Conservation (phyloP, 2,113 vertebrate genomes). For the Scatophagus argus region DNA sequence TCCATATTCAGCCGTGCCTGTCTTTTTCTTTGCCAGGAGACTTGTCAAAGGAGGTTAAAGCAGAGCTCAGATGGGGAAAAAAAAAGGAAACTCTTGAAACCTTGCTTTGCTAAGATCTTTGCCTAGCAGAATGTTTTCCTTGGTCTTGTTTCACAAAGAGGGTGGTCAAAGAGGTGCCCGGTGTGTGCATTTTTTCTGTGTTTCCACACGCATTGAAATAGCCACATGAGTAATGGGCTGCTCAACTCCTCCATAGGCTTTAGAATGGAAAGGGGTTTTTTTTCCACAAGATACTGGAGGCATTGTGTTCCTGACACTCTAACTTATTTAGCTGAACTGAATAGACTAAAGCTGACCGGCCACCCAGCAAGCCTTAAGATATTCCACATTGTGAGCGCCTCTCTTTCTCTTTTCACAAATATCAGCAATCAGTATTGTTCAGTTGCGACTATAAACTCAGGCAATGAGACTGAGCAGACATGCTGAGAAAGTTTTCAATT, state of each 20-base stretch:
- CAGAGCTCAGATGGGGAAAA: conserved; percentile 29
- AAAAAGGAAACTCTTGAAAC: conserved; percentile 30
- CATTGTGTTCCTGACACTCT: conserved; percentile 73
- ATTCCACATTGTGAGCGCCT: conserved; percentile 45
- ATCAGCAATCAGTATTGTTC: conserved; percentile 56
- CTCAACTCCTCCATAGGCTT: conserved; percentile 72
- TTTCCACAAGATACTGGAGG: conserved; percentile 57
- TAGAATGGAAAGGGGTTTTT: conserved; percentile 51
- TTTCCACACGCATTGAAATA: conserved; percentile 58
- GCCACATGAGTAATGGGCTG: conserved; percentile 70
- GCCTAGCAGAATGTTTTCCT: conserved; percentile 48
- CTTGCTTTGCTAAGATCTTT: conserved; percentile 37
- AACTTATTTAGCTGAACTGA: conserved; percentile 63
- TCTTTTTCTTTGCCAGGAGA: conserved; percentile 19
- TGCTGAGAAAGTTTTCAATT: conserved; percentile 47
- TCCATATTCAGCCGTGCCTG: conserved; percentile 4
- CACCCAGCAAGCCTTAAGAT: conserved; percentile 70
- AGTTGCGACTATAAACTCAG: conserved; percentile 3
- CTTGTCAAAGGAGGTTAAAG: conserved; percentile 59
- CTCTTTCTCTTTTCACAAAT: conserved; percentile 52
- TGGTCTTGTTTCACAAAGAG: conserved; percentile 56
- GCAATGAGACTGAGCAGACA: conserved; percentile 22
- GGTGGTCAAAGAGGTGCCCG: conserved; percentile 46
- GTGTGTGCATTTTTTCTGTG: conserved; percentile 18
- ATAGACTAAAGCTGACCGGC: conserved; percentile 69